These are phyloP conservation scores for Furnarius figulus DNA, from an alignment of 2,113 vertebrate genomes.

Conservation along the genomic window DNA sequence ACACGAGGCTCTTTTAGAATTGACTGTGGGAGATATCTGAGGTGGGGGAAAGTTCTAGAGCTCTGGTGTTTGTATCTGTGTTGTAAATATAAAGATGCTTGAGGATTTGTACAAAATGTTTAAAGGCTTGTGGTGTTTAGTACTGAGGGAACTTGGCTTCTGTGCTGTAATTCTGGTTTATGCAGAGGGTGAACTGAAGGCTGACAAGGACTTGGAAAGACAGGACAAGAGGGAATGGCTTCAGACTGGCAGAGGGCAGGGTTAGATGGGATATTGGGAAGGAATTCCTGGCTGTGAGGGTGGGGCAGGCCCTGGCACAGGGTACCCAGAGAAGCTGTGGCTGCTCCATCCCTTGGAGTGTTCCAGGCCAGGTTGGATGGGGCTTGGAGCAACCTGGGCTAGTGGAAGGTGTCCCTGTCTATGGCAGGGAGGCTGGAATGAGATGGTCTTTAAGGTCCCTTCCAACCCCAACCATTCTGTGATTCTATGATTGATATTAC, in stretches of 20 bases:
- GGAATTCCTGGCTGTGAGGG: not conserved
- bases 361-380: accelerated
- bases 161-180: not conserved
- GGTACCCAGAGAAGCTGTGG: accelerated
- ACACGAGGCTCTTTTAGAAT: accelerated
- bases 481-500: not conserved
- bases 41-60: not conserved
- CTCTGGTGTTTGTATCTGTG: not conserved
- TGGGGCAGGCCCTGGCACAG: not conserved
- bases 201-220: too few species aligned
- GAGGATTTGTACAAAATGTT: accelerated
- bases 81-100: not conserved
- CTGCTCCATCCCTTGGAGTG: not conserved
- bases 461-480: not conserved
- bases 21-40: accelerated
- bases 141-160: not conserved
- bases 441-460: not conserved
- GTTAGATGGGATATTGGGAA: not conserved
- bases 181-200: not conserved
- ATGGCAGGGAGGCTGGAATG: not conserved
- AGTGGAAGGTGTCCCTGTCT: not conserved
- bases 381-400: accelerated
- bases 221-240: not conserved
- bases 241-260: not conserved
- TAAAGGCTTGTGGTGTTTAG: not conserved